Evolutionary conservation across 1,140 invertebrate genomes (phyloP), one percentile per base, ranked within the genome.

Genomic region (Orussus abietinus): DNA sequence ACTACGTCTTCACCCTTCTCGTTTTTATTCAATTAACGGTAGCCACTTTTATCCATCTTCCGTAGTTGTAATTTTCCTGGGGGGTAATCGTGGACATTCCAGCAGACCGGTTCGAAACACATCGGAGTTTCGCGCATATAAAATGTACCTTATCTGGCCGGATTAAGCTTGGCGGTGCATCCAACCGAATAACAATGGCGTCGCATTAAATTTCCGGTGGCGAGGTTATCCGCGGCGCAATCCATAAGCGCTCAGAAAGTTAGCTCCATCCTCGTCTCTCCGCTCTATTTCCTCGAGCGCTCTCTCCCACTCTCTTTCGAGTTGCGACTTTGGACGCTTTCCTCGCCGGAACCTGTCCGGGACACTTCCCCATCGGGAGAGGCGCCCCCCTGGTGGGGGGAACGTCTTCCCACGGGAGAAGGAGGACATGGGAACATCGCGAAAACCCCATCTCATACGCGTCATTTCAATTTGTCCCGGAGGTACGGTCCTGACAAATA

Each of bases 391-490:
- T 18, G 25, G 14, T 17, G 17, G 17, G 31, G 20, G 21, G 15
- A n/a, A n/a, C n/a, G n/a, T n/a, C n/a, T n/a, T n/a, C n/a, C n/a
- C n/a, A n/a, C 14, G 28, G 19, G 17, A 30, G 13, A 30, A 11
- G 13, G 6, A n/a, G n/a, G n/a, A n/a, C n/a, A n/a, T n/a, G n/a
- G 6, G 22, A n/a, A 25, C 22, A 33, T 51, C 46, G 42, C 49
- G 48, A 62, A 45, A 53, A 47, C 46, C 55, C 30, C 45, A 57
- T 62, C 49, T 46, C 45, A 52, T 53, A 55, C 40, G 47, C 49
- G 59, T 59, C 57, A 53, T 58, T 52, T 56, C 60, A 59, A 62
- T 62, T 63, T 59, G 59, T 55, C 52, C 49, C 17, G 45, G 31
- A 35, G 38, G n/a, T n/a, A 57, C 54, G 47, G 45, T 54, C 42